Evolutionary conservation across 2,113 vertebrate species (phyloP).

Genomic region (Protobothrops flavoviridis): DNA sequence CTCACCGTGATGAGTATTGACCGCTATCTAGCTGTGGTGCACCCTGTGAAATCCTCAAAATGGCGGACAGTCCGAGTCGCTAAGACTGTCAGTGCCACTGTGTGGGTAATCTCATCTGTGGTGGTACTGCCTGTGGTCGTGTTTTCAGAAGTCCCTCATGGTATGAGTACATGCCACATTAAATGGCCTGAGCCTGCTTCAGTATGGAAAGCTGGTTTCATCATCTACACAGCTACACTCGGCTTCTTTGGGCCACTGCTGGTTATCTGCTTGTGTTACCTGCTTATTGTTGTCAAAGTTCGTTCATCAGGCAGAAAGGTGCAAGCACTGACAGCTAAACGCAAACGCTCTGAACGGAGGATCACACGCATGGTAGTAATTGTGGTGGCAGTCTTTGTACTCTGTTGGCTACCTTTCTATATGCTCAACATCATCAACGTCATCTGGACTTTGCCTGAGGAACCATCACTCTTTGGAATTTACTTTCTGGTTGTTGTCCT

Average conservation of each 20-base stretch:
- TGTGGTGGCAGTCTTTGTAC: conserved; percentile 87
- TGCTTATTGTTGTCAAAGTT: conserved; percentile 90
- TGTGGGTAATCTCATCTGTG: conserved; percentile 88
- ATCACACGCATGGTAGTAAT: conserved; percentile 95
- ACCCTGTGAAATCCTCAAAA: conserved; percentile 83
- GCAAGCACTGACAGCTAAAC: conserved; percentile 78
- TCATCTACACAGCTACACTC: conserved; percentile 85
- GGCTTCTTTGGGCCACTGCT: conserved; percentile 91
- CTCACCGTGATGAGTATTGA: conserved; percentile 94
- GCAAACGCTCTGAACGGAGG: conserved; percentile 85
- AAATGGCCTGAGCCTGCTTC: conserved; percentile 90
- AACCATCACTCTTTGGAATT: conserved; percentile 83
- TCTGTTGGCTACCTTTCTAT: conserved; percentile 96
- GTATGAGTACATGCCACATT: conserved; percentile 90
- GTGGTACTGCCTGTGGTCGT: conserved; percentile 91
- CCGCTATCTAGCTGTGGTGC: conserved; percentile 92
- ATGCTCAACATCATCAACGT: conserved; percentile 91
- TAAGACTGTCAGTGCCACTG: conserved; percentile 80
- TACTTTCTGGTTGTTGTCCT: conserved; percentile 94
- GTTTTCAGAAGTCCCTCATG: conserved; percentile 84
- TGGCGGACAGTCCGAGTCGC: conserved; percentile 89
- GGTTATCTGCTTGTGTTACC: conserved; percentile 91
- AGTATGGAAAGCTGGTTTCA: conserved; percentile 87
- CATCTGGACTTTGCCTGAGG: conserved; percentile 83
- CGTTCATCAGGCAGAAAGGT: conserved; percentile 84